Base-by-base conservation (phyloP, 2,797 vertebrate genomes). In the Aldrovandia affinis region DNA sequence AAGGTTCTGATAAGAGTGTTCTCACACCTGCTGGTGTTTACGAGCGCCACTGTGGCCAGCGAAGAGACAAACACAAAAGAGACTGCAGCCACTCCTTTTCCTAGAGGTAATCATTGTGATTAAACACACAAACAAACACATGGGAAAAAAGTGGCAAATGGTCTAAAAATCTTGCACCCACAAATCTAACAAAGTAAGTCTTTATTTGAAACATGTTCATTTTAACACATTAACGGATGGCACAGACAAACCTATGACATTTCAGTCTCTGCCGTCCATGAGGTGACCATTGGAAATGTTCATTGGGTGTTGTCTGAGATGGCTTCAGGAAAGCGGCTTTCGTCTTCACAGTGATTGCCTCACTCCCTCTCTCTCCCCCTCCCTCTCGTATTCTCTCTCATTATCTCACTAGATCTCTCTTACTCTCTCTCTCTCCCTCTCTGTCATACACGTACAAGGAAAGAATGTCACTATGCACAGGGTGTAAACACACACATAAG, bases 181-280 rank as follows among this genome's bases (percentile, higher is more conserved):
- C 63, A 86, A 87, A 84, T 59, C 93, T 95, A 94, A 89, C 93
- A 95, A 96, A 96, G 93, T 95, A 95, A 95, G 93, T 94, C 93
- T 94, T 97, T 93, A 88, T 96, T 96, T 96, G 93, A 94, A 95
- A 95, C 92, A 93, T 94, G 89, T 96, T 95, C 92, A 93, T 90
- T 95, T 93, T 94, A 93, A 94, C 94, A 95, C 95, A 96, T 92
- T 91, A 93, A 96, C 92, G 96, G 92, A 94, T 93, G 96, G 95
- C 95, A 95, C 93, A 95, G 95, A 96, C 94, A 94, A 96, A 96
- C 95, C 94, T 95, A 95, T 92, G 93, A 93, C 93, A 92, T 95
- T 83, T 93, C 90, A 94, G 94, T 95, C 95, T 96, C 95, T 93
- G 94, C 90, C 95, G 93, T 94, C 93, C 89, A 91, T 92, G 89